Evolutionary conservation across 2,888 invertebrate species (phyloP).

Genomic region (Myathropa florea): DNA sequence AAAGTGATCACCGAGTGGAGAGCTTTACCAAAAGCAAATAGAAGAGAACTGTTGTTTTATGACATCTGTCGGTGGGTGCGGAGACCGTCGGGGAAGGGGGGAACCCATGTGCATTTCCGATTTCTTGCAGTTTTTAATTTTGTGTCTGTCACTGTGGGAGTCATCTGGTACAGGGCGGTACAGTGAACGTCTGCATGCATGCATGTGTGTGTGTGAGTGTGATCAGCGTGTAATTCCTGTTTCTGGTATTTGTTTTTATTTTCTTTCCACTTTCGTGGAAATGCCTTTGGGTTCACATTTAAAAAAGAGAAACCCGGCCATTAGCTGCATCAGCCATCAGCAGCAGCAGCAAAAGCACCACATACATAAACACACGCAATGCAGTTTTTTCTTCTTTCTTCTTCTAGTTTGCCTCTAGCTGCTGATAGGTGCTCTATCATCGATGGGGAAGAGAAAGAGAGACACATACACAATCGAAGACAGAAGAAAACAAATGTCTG

Average conservation of each 20-base stretch:
- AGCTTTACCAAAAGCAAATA: neutral
- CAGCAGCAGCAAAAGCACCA: conserved; percentile 1
- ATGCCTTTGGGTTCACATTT: conserved; percentile 39
- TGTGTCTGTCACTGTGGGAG: conserved; percentile 28
- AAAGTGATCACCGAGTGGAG: neutral
- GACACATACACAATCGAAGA: neutral
- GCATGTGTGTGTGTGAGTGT: conserved; percentile 1
- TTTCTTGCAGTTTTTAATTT: conserved; percentile 32
- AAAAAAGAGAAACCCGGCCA: conserved; percentile 65
- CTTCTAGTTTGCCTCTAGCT: neutral
- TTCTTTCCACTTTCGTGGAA: conserved; percentile 36
- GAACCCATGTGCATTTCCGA: conserved; percentile 57
- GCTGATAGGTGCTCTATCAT: neutral
- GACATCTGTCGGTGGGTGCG: no score
- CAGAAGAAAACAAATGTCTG: no score
- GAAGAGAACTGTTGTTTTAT: neutral
- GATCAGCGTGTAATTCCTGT: conserved; percentile 48
- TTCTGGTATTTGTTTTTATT: conserved; percentile 35
- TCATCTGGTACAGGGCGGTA: conserved; percentile 34
- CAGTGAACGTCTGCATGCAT: neutral
- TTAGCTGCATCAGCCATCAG: conserved; percentile 38
- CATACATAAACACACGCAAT: conserved; percentile 38
- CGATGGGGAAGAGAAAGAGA: neutral
- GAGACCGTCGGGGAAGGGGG: neutral
- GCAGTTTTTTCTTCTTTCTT: conserved; percentile 32